A percentile compares a stretch with the other conserved stretches of the same genome.
Conservation (phyloP, 2,797 vertebrate species). For the Erpetoichthys calabaricus region DNA sequence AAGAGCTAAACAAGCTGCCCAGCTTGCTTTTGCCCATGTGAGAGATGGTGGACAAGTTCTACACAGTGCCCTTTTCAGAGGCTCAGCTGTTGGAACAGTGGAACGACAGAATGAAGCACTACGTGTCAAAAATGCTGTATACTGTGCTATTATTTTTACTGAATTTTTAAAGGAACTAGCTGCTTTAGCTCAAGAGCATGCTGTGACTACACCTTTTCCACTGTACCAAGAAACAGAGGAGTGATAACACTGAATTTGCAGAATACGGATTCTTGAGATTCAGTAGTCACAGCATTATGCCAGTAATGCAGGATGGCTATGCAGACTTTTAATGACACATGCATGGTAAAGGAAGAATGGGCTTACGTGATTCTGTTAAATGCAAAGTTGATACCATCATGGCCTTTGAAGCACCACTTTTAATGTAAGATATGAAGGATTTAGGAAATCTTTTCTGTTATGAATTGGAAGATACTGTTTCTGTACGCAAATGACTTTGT, state of each 20-base stretch:
- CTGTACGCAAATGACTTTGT: too few relatives aligned
- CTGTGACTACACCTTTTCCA: slow-evolving; percentile 74
- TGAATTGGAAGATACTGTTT: too few relatives aligned
- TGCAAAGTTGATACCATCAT: too few relatives aligned
- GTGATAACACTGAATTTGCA: slow-evolving; percentile 32
- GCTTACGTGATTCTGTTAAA: background rate
- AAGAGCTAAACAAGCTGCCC: slow-evolving; percentile 68
- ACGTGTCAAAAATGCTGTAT: slow-evolving; percentile 84
- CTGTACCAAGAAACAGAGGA: slow-evolving; percentile 57
- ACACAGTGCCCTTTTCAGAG: slow-evolving; percentile 57
- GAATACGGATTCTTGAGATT: slow-evolving; percentile 31
- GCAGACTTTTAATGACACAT: too few relatives aligned
- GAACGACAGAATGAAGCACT: slow-evolving; percentile 79
- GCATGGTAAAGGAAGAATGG: background rate
- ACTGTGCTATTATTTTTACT: slow-evolving; percentile 84
- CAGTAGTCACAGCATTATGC: background rate
- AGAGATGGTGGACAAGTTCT: slow-evolving; percentile 65
- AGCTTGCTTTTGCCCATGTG: slow-evolving; percentile 70
- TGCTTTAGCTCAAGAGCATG: slow-evolving; percentile 81
- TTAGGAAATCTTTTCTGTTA: too few relatives aligned
- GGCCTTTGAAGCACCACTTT: too few relatives aligned
- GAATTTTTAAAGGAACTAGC: slow-evolving; percentile 96
- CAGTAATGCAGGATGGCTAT: too few relatives aligned
- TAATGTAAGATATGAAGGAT: too few relatives aligned
- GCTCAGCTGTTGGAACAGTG: slow-evolving; percentile 30